These are phyloP conservation scores for Drosophila mayaguana DNA, from an alignment of 2,888 invertebrate genomes.

Conservation along the genomic window DNA sequence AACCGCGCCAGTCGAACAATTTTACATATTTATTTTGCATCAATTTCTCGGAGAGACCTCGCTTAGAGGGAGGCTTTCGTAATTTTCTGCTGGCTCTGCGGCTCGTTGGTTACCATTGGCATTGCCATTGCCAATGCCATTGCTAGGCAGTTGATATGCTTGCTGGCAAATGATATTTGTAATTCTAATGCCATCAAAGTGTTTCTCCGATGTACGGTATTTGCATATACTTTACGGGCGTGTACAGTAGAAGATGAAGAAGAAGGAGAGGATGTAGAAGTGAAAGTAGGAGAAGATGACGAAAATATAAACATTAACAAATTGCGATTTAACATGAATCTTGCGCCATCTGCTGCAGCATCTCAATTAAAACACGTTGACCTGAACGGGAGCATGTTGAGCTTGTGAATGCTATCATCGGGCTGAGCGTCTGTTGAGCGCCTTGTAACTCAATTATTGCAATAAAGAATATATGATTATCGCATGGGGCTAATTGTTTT, in stretches of 20 bases:
- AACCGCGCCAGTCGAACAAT: constrained; percentile 48
- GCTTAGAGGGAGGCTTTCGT: neutral
- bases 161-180: constrained; percentile 62
- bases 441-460: constrained; percentile 52
- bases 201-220: constrained; percentile 65
- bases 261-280: neutral
- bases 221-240: constrained; percentile 31
- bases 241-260: neutral
- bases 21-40: constrained; percentile 79
- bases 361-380: constrained; percentile 56
- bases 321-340: neutral
- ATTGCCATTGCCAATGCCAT: constrained; percentile 61
- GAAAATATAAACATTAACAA: constrained; percentile 10
- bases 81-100: constrained; percentile 12
- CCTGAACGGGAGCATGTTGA: constrained; percentile 23
- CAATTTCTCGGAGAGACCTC: constrained; percentile 47
- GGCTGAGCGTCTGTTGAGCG: constrained; percentile 13
- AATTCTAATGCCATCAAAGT: constrained; percentile 77
- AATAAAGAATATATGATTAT: constrained; percentile 62
- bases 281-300: neutral
- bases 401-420: constrained; percentile 40
- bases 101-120: constrained; percentile 26
- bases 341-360: constrained; percentile 30
- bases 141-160: constrained; percentile 34
- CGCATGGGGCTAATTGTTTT: constrained; percentile 73